Evolutionary conservation across 2,888 invertebrate species (phyloP).

Genomic region (Pyrgus malvae): DNA sequence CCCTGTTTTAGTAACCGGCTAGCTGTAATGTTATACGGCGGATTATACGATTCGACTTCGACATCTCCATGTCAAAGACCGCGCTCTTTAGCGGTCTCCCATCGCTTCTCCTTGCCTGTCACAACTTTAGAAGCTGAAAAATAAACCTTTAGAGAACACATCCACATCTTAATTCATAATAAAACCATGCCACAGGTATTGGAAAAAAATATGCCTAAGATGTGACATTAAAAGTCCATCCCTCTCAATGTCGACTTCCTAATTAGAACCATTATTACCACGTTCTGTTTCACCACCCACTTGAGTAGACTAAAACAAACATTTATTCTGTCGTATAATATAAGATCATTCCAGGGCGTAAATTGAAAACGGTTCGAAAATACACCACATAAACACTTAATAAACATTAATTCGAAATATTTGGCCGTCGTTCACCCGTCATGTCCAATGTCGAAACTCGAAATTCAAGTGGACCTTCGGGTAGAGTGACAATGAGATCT

Average conservation of each 20-base stretch:
- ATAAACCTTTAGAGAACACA: too few relatives aligned
- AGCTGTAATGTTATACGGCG: too few relatives aligned
- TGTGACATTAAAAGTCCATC: too few relatives aligned
- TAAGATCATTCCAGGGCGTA: slow-evolving; percentile 12
- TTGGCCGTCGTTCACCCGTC: slow-evolving; percentile 56
- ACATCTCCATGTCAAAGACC: too few relatives aligned
- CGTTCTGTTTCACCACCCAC: not conserved
- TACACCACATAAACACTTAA: slow-evolving; percentile 47
- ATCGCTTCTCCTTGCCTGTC: too few relatives aligned
- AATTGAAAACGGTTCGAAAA: slow-evolving; percentile 41
- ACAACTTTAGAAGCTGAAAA: too few relatives aligned
- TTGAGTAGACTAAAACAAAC: not conserved
- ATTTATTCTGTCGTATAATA: slow-evolving; percentile 5
- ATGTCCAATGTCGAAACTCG: slow-evolving; percentile 56
- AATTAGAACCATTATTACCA: not conserved
- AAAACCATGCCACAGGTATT: too few relatives aligned
- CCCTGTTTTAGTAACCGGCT: too few relatives aligned
- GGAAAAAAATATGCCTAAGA: too few relatives aligned
- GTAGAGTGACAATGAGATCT: slow-evolving; percentile 41
- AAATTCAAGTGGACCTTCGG: slow-evolving; percentile 46
- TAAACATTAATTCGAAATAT: slow-evolving; percentile 62
- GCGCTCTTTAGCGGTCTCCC: too few relatives aligned
- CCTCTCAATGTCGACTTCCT: slow-evolving; percentile 19
- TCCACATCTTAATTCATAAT: too few relatives aligned
- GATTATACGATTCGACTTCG: too few relatives aligned